Evolutionary conservation across 1,140 invertebrate species (phyloP), one percentile per base, ranked within the genome.

Genomic region (Asobara japonica): DNA sequence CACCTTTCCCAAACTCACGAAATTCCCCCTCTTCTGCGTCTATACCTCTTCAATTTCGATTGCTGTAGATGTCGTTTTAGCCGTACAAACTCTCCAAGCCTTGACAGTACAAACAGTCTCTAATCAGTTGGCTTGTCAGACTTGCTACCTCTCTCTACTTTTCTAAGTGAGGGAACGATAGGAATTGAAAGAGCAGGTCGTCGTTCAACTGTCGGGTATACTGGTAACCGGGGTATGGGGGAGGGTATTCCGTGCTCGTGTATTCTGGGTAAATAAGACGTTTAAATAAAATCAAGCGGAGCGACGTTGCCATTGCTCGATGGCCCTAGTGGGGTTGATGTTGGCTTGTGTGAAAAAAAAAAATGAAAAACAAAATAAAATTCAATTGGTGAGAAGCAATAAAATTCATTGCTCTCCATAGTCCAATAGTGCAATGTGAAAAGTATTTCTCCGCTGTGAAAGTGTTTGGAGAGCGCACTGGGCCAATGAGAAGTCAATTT

Each of bases 91-190:
- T 51, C 45, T 5, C 33, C 27, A 69, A 71, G 41, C 38, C 18
- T 48, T 20, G 56, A 64, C 65, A 78, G 74, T 74, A 76, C 74
- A 77, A 80, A 81, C 76, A 80, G 71, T 76, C 74, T 83, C 75
- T 80, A 80, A 81, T 83, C 77, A 80, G 66, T 71, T 69, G 72
- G 72, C 67, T 41, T 69, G 71, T 76, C 65, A 65, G 30, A 30
- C 16, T 33, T 56, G n/a, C n/a, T 51, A 4, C 5, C 45, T 38
- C 75, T 76, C n/a, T 77, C 74, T 56, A 77, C 74, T 81, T 79
- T 79, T 65, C 48, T 73, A 38, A 33, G 62, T 22, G n/a, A 33
- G 16, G 25, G 30, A 29, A 65, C 36, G 64, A 70, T 38, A 38
- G 18, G 62, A 48, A 60, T 31, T 18, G 10, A 16, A 38, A 51